Conservation (phyloP, 1,140 invertebrate genomes). For the Octopus sinensis region DNA sequence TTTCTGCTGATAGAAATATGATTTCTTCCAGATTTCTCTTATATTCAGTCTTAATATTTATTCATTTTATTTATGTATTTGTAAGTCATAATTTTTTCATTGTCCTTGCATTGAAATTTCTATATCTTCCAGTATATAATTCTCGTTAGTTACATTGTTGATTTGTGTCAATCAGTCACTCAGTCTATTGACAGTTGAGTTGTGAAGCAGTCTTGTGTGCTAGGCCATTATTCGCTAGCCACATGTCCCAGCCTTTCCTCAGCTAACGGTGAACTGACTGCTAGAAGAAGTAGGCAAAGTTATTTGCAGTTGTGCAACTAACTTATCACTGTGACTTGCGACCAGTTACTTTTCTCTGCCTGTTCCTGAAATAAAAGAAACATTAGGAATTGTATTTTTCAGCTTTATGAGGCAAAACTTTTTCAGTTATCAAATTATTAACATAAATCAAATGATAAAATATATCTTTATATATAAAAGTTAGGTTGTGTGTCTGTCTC, state of each 20-base stretch:
- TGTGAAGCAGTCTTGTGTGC: background rate
- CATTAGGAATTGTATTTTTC: background rate
- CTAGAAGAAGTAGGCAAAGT: background rate
- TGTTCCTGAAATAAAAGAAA: conserved; percentile 59
- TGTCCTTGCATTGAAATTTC: background rate
- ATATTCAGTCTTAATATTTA: background rate
- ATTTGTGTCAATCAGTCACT: background rate
- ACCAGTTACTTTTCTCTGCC: conserved; percentile 78
- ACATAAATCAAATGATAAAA: background rate
- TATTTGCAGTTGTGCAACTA: background rate
- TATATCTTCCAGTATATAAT: background rate
- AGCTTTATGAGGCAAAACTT: background rate
- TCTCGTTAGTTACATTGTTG: background rate
- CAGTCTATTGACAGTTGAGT: background rate
- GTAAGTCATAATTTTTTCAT: background rate
- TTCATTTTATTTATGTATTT: background rate
- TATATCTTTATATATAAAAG: background rate
- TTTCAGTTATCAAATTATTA: background rate
- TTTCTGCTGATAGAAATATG: background rate
- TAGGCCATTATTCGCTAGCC: background rate
- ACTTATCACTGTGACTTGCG: conserved; percentile 79
- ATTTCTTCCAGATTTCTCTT: background rate
- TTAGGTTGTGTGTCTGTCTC: too few species aligned
- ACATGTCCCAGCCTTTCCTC: background rate
- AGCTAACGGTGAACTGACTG: background rate